Base-by-base conservation (phyloP, 2,113 vertebrate genomes). In the Sminthopsis crassicaudata region DNA sequence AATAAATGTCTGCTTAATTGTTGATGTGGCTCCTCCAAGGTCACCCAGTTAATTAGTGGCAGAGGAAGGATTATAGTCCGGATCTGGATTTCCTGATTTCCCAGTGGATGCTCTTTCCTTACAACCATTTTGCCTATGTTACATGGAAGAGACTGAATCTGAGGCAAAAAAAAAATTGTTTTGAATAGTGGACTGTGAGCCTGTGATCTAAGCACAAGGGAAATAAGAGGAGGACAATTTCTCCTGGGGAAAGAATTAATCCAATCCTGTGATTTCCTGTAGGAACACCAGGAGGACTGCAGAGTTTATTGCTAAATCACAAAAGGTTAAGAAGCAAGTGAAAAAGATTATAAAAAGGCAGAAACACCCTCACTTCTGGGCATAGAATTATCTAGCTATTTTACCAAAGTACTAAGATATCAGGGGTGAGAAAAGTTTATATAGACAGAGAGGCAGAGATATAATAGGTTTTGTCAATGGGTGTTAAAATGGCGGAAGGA, bases 281-380 rank as follows among this genome's bases (percentile, higher is more conserved):
- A 46, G 53, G 30, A 60, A 93, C 7, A 91, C 51, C 91, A 88
- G 8, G 2, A 93, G 94, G 91, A 53, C 23, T 19, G 10, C 42
- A 90, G 55, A 91, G 88, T 92, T 91, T 95, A 67, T 92, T 95
- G 92, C 53, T 14, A 91, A 93, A 93, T 88, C 91, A 42, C 94
- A 95, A 53, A 93, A 92, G 88, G 94, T 23, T 50, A 92, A 93
- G 95, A 76, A 76, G 19, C 46, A 0, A 3, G 30, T 52, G 51
- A 91, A 46, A 52, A 48, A 36, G 93, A 76, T 36, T 2, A 10
- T 2, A 10, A 30, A 42, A 92, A 93, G 36, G 52, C 5, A 0
- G 46, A n/a, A n/a, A 55, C 4, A 25, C 25, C 36, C 46, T 84
- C 3, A 27, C 19, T 36, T 46, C 84, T 46, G 89, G 84, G 51